Evolutionary conservation across 1,140 invertebrate genomes (phyloP).

Genomic region (Drosophila parabipectinata): DNA sequence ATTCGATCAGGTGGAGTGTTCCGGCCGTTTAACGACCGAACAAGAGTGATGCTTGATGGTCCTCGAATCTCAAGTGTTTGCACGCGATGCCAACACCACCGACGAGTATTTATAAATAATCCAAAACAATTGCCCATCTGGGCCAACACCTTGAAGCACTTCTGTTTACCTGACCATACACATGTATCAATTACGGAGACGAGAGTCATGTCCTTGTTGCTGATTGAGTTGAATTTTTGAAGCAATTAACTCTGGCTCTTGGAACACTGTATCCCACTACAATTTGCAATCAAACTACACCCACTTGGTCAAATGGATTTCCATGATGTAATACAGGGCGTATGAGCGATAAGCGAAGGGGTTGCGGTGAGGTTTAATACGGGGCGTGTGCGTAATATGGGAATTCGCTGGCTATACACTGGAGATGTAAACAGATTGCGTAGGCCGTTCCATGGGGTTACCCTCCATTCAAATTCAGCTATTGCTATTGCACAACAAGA

Average conservation of each 20-base stretch:
- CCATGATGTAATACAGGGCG: constrained; percentile 47
- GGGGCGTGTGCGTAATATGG: constrained; percentile 28
- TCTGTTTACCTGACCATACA: background rate
- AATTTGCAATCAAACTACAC: constrained; percentile 55
- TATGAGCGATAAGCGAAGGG: constrained; percentile 26
- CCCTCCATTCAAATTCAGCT: constrained; percentile 16
- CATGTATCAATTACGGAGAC: constrained; percentile 26
- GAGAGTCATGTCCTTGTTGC: constrained; percentile 41
- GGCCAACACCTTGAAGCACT: constrained; percentile 32
- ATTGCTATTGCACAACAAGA: constrained; percentile 17
- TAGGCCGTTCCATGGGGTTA: constrained; percentile 6
- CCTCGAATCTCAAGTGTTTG: constrained; percentile 27
- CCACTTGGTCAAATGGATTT: background rate
- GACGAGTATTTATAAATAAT: constrained; percentile 9
- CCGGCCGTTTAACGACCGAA: constrained; percentile 54
- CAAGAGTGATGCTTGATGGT: constrained; percentile 41
- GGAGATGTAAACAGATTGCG: constrained; percentile 35
- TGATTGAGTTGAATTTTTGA: constrained; percentile 79
- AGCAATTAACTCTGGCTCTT: constrained; percentile 73
- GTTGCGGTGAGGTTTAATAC: constrained; percentile 29
- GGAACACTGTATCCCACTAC: constrained; percentile 34
- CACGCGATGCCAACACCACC: constrained; percentile 24
- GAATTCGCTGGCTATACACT: constrained; percentile 10
- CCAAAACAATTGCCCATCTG: constrained; percentile 34
- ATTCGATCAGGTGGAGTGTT: constrained; percentile 9